Conservation (phyloP, 35 echinoderm and acorn worm species). For the Lytechinus variegatus region DNA sequence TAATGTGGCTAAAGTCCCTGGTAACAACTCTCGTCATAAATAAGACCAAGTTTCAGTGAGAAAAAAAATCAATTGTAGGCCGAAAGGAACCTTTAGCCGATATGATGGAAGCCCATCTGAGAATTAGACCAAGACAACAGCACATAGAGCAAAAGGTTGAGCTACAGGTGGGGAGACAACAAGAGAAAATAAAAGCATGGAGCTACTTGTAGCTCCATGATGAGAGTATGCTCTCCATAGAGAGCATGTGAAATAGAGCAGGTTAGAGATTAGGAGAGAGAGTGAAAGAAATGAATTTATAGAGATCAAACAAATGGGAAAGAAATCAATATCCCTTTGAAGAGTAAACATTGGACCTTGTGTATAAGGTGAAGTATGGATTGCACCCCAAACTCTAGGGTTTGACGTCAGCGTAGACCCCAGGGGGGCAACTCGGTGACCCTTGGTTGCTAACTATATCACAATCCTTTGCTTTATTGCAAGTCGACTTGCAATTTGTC, state of each 20-base stretch:
- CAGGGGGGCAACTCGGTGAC: not conserved
- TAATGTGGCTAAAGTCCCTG: too few species aligned
- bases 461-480: not conserved
- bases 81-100: too few species aligned
- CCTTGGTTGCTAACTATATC: not conserved
- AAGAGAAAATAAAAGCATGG: not conserved
- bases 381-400: not conserved
- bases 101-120: too few species aligned
- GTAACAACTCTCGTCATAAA: too few species aligned
- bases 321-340: constrained; percentile 21
- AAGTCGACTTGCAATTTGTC: not conserved
- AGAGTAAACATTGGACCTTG: not conserved
- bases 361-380: constrained; percentile 13
- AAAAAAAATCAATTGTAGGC: too few species aligned
- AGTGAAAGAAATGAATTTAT: not conserved
- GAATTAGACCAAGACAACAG: too few species aligned
- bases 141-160: not conserved
- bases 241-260: not conserved
- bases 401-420: constrained; percentile 10
- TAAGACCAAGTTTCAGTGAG: too few species aligned
- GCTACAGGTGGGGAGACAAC: not conserved
- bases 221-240: not conserved
- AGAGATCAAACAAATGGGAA: not conserved
- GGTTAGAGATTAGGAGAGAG: not conserved
- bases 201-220: too few species aligned